Evolutionary conservation across 2,888 invertebrate species (phyloP), one percentile per base, ranked within the genome.

Genomic region (Archaeoteleia sp.): DNA sequence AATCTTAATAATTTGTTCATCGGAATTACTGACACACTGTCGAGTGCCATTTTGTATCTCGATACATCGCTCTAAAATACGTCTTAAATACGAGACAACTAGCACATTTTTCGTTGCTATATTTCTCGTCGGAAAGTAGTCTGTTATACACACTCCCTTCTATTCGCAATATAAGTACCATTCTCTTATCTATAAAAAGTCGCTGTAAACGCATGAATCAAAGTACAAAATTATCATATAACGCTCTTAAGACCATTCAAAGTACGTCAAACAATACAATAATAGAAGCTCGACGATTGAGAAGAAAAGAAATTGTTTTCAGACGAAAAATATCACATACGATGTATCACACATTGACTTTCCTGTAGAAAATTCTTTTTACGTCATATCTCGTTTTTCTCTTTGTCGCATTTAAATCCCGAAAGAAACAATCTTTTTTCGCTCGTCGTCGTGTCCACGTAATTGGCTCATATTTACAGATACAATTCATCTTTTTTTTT

Each of bases 181-280:
- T 35, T 29, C n/a, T 55, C 14, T 25, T 35, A 27, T 45, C 43
- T 35, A 40, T 35, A 43, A 54, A 48, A 51, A 51, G 17, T 55
- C 54, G 34, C 45, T 49, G 30, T 55, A 37, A 65, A 46, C 57
- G 34, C 40, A 51, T 46, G 29, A 57, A 57, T 57, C 30, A 30
- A 35, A 51, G 57, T 65, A 65, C 34, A 65, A 65, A 63, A 55
- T 55, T 55, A 55, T 55, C 35, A 43, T 62, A 62, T 29, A 55
- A 39, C 43, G 13, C 45, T 63, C 46, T 63, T 54, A 53, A 62
- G 34, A 34, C 34, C 46, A 49, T 25, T 30, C 48, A 42, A 49
- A 35, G 14, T 48, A 62, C 30, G 37, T 10, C 10, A 54, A 48
- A 29, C 20, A 42, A 49, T 40, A 29, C 17, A 17, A 42, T 5